phyloP scores from a whole-genome alignment of 2,113 vertebrate species.

The Colossoma macropomum region DNA sequence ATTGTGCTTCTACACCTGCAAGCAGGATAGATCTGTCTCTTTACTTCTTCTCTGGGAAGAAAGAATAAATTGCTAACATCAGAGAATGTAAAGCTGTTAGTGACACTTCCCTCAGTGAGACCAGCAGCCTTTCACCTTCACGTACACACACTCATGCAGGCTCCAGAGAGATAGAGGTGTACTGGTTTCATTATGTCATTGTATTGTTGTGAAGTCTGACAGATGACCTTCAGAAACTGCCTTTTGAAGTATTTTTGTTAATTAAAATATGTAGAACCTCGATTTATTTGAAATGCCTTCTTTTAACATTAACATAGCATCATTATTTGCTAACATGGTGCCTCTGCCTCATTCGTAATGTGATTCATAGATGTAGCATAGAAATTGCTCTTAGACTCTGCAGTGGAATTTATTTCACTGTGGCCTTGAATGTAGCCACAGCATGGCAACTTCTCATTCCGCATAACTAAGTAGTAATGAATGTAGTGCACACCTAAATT shows the following conservation, averaged over 20 bases:
- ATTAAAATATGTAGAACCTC: no score
- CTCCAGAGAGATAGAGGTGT: background rate
- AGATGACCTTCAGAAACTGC: background rate
- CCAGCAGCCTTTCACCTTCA: background rate
- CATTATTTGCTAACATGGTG: no score
- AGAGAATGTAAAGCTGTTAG: background rate
- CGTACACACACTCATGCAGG: background rate
- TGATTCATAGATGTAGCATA: no score
- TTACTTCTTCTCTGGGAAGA: background rate
- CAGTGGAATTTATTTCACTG: no score
- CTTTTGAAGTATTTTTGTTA: background rate
- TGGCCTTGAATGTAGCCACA: no score
- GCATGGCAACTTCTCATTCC: no score
- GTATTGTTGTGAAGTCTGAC: background rate
- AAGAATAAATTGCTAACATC: background rate
- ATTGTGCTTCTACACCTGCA: background rate
- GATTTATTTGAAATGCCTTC: no score
- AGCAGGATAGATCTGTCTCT: background rate
- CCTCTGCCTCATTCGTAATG: no score
- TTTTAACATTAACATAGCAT: no score
- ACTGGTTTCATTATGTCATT: background rate
- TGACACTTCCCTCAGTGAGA: background rate
- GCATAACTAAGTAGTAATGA: no score
- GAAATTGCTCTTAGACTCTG: no score
- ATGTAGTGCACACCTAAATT: no score